Evolutionary conservation across 2,113 vertebrate species (phyloP), one percentile per base, ranked within the genome.

Genomic region (Todiramphus saurophagus): DNA sequence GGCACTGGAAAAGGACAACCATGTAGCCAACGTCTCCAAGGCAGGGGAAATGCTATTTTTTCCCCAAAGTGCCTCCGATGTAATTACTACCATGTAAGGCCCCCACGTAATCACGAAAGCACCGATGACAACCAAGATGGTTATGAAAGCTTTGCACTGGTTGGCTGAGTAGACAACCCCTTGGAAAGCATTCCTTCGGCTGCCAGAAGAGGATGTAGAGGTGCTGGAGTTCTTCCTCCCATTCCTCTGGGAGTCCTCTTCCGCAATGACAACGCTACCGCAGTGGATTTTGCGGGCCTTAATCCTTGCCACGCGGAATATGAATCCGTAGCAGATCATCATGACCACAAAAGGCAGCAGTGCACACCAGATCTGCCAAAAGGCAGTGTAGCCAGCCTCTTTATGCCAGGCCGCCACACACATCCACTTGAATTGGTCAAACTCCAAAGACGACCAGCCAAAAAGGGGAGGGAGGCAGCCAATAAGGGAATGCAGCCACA

Each of bases 251-350:
- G 97, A 82, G 30, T 98, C 98, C 3, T 99, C 99, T 84, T 99
- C 98, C 16, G 90, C 97, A 16, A 98, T 98, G 50, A 99, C 93
- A 12, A 99, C 98, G 0, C 98, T 98, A 27, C 99, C 99, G 2
- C 99, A 99, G 96, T 99, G 99, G 43, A 99, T 99, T 96, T 99
- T 99, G 41, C 99, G 98, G 4, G 99, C 99, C 97, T 99, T 99
- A 96, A 99, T 98, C 85, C 99, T 98, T 10, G 99, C 99, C 63
- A 99, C 99, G 0, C 99, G 99, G 95, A 99, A 99, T 91, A 99
- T 99, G 94, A 99, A 98, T 8, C 99, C 98, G 0, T 99, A 99
- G 97, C 99, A 99, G 80, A 98, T 98, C 91, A 99, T 97, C 99
- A 99, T 99, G 96, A 98, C 96, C 68, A 98, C 1, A 4, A 99